Percentiles rank a stretch among this genome's conserved stretches.
Conservation (phyloP, 2,113 vertebrate species). For the Aleadryas rufinucha region DNA sequence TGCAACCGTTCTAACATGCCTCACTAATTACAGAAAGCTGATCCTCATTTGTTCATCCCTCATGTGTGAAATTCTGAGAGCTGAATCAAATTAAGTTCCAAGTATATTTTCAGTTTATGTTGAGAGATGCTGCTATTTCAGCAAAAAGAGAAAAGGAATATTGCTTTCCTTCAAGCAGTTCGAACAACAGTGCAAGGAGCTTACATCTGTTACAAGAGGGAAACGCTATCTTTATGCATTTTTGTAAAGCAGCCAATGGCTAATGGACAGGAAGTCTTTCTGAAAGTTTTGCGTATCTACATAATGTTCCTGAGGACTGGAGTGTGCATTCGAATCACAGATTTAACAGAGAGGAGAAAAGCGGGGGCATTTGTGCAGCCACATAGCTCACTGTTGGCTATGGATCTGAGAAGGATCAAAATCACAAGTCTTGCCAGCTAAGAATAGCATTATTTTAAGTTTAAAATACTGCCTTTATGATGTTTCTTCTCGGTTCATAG, state of each 20-base stretch:
- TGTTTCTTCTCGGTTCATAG: conserved; percentile 30
- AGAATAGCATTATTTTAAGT: conserved; percentile 58
- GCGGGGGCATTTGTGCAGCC: neutral
- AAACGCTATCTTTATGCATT: conserved; percentile 60
- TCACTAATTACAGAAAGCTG: conserved; percentile 8
- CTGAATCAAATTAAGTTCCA: conserved; percentile 35
- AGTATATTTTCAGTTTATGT: conserved; percentile 46
- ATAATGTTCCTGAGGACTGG: conserved; percentile 35
- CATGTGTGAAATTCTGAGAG: conserved; percentile 15
- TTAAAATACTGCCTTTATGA: conserved; percentile 47
- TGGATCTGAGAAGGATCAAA: conserved; percentile 42
- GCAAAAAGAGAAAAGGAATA: conserved; percentile 23
- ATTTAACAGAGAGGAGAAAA: conserved; percentile 46
- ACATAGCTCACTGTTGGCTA: conserved; percentile 45
- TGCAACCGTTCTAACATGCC: neutral
- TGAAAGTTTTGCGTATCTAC: conserved; percentile 64
- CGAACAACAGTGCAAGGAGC: conserved; percentile 1
- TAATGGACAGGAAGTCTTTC: conserved; percentile 67
- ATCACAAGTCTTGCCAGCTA: conserved; percentile 35
- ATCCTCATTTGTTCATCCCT: neutral
- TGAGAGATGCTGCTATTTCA: conserved; percentile 35
- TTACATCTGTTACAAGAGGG: conserved; percentile 41
- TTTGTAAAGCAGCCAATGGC: conserved; percentile 60
- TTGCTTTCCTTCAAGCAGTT: conserved; percentile 29
- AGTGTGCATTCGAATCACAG: conserved; percentile 39